Evolutionary conservation across 1,140 invertebrate species (phyloP).

Genomic region (Pseudobourletiella spinata): DNA sequence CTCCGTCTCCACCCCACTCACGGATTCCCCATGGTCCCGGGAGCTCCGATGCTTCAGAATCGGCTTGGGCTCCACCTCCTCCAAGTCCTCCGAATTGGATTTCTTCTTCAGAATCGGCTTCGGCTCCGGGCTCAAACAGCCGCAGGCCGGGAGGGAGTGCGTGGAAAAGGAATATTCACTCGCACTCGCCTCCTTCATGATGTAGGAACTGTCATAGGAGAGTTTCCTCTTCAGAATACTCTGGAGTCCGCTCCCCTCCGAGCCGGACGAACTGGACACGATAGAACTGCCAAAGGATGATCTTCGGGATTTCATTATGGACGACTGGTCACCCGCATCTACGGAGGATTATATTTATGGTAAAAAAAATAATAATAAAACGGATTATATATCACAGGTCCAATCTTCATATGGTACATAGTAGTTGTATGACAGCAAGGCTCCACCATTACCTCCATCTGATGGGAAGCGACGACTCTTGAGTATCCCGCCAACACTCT

Average conservation of each 20-base stretch:
- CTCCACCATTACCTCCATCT: slow-evolving; percentile 5
- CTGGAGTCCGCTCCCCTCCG: slow-evolving; percentile 24
- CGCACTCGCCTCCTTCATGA: slow-evolving; percentile 12
- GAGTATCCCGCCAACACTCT: slow-evolving; percentile 14
- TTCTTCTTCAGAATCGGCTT: slow-evolving; percentile 64
- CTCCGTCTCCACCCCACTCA: slow-evolving; percentile 11
- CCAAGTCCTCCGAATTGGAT: slow-evolving; percentile 59
- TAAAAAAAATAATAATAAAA: too few relatives aligned
- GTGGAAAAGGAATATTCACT: slow-evolving; percentile 26
- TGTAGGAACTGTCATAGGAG: slow-evolving; percentile 25
- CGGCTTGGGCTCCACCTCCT: slow-evolving; percentile 65
- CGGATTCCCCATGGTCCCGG: slow-evolving; percentile 18
- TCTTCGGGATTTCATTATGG: slow-evolving; percentile 29
- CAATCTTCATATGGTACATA: too few relatives aligned
- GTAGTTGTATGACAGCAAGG: too few relatives aligned
- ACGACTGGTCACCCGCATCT: slow-evolving; percentile 18
- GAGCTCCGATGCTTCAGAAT: slow-evolving; percentile 55
- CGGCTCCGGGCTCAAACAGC: slow-evolving; percentile 43
- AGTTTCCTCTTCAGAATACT: slow-evolving; percentile 30
- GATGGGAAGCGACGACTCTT: not conserved
- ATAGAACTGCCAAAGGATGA: slow-evolving; percentile 37
- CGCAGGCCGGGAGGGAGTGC: slow-evolving; percentile 13
- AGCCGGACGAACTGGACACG: not conserved
- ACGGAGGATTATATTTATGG: too few relatives aligned
- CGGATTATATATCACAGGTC: too few relatives aligned